Evolutionary conservation across 2,113 vertebrate species (phyloP).

Genomic region (Cervus canadensis): DNA sequence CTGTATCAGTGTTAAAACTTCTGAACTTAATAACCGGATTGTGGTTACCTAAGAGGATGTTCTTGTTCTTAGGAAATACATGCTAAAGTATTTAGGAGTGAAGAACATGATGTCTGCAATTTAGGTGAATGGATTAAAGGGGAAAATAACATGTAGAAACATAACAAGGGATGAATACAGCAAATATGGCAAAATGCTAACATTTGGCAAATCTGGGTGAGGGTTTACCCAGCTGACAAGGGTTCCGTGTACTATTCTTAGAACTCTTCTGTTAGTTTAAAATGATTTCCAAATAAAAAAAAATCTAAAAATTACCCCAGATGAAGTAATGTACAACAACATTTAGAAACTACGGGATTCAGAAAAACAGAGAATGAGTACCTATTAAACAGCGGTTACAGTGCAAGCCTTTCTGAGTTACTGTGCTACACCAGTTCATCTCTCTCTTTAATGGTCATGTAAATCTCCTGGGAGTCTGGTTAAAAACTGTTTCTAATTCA

Average conservation of each 20-base stretch:
- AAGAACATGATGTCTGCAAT: neutral
- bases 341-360: neutral
- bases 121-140: neutral
- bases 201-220: slow-evolving; percentile 12
- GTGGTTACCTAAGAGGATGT: neutral
- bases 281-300: neutral
- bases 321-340: slow-evolving; percentile 26
- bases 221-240: neutral
- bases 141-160: neutral
- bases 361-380: neutral
- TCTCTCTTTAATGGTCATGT: neutral
- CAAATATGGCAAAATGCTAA: slow-evolving; percentile 28
- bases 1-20: neutral
- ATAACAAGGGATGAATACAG: neutral
- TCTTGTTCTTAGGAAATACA: slow-evolving; percentile 7
- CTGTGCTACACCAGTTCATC: neutral
- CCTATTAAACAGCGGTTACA: neutral
- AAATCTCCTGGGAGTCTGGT: neutral
- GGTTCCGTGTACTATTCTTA: slow-evolving; percentile 34
- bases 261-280: slow-evolving; percentile 27
- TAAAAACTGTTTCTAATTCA: neutral
- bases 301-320: neutral
- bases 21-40: neutral
- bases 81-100: neutral
- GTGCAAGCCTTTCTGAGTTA: neutral